Evolutionary conservation across 2,113 vertebrate species (phyloP).

Genomic region (Cryptotis parvus): DNA sequence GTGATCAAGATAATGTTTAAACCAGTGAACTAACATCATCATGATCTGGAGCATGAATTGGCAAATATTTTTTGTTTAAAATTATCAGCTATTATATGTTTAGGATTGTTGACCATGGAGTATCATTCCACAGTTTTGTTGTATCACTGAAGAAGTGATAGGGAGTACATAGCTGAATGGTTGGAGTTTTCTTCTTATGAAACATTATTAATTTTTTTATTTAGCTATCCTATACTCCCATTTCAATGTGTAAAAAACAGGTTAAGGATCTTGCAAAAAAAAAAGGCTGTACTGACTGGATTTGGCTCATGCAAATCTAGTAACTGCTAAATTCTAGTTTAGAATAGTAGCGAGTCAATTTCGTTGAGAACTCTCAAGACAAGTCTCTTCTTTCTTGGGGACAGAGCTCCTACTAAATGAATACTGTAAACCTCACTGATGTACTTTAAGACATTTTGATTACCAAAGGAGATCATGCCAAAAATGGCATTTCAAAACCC

Average conservation of each 20-base stretch:
- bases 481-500: background rate
- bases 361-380: background rate
- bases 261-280: background rate
- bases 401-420: background rate
- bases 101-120: background rate
- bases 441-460: background rate
- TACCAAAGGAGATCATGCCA: slow-evolving; percentile 13
- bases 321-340: background rate
- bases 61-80: background rate
- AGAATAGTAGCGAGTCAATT: background rate
- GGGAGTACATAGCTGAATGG: background rate
- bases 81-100: no score
- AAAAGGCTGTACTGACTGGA: background rate
- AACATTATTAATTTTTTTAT: background rate
- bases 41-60: background rate
- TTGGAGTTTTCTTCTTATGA: background rate
- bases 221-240: background rate
- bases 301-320: background rate
- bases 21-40: background rate
- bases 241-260: slow-evolving; percentile 2
- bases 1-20: background rate
- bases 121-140: background rate
- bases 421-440: background rate
- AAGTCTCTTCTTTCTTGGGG: background rate
- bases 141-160: no score